These are phyloP conservation scores for Potamarius usumacintae DNA, from an alignment of 2,113 vertebrate genomes.

Conservation along the genomic window DNA sequence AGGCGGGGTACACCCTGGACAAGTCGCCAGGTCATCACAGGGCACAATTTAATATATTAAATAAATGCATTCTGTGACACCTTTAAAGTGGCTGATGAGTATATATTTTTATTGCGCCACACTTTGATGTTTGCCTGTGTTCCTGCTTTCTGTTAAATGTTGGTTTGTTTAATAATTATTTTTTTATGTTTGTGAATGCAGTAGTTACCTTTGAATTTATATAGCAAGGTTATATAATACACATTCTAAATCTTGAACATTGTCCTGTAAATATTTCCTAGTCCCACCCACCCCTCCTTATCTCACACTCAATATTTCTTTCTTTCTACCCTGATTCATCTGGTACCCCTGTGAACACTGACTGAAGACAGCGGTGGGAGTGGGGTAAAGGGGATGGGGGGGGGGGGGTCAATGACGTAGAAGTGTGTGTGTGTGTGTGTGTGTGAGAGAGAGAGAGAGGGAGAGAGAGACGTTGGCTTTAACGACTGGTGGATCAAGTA, in stretches of 20 bases:
- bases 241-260: background rate
- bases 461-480: conserved; percentile 8
- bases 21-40: no score
- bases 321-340: conserved; percentile 20
- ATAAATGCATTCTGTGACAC: no score
- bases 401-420: conserved; percentile 24
- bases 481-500: conserved; percentile 12
- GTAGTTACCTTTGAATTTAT: background rate
- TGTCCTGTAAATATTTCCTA: conserved; percentile 1
- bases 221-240: background rate
- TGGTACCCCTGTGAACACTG: conserved; percentile 23
- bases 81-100: background rate
- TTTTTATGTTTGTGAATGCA: background rate
- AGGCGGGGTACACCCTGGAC: no score
- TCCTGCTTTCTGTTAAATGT: background rate
- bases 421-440: background rate
- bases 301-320: background rate
- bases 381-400: background rate
- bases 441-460: background rate
- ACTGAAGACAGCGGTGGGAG: conserved; percentile 27
- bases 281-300: background rate
- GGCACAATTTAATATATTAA: no score
- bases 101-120: background rate
- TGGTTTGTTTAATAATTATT: background rate
- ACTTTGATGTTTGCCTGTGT: background rate